Evolutionary conservation across 2,113 vertebrate genomes (phyloP).

Genomic region (Pterocles burchelli): DNA sequence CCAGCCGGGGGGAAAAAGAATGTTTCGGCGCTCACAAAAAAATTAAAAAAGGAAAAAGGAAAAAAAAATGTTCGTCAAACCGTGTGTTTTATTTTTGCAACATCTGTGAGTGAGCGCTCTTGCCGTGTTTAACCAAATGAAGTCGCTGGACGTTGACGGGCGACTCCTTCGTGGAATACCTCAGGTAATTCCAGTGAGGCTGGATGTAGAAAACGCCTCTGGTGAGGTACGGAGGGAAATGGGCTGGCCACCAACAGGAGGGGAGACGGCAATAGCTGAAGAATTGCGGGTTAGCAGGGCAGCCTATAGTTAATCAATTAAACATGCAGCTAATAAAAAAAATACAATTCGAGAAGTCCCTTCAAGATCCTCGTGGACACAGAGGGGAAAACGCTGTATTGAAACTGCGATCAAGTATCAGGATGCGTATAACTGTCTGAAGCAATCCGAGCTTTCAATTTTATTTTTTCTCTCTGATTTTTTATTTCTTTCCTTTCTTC

Average conservation of each 20-base stretch:
- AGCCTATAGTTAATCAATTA: conserved; percentile 53
- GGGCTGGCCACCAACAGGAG: background rate
- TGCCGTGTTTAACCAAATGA: background rate
- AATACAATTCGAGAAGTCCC: background rate
- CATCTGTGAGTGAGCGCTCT: background rate
- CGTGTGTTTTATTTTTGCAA: background rate
- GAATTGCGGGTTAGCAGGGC: background rate
- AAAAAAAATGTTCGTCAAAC: background rate
- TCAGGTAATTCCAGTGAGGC: background rate
- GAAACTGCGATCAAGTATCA: background rate
- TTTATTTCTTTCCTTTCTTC: background rate
- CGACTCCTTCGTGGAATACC: background rate
- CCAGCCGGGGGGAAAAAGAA: background rate
- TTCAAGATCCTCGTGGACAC: background rate
- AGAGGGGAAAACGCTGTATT: background rate
- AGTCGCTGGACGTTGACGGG: background rate
- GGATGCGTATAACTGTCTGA: background rate
- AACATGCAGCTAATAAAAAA: conserved; percentile 10
- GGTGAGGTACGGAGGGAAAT: background rate
- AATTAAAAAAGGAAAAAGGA: no score
- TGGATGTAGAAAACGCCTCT: background rate
- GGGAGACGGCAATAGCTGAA: background rate
- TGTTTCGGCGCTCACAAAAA: background rate
- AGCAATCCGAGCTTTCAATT: background rate
- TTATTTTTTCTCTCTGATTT: background rate